Evolutionary conservation across 2,797 vertebrate genomes (phyloP).

Genomic region (Psittacula echo): DNA sequence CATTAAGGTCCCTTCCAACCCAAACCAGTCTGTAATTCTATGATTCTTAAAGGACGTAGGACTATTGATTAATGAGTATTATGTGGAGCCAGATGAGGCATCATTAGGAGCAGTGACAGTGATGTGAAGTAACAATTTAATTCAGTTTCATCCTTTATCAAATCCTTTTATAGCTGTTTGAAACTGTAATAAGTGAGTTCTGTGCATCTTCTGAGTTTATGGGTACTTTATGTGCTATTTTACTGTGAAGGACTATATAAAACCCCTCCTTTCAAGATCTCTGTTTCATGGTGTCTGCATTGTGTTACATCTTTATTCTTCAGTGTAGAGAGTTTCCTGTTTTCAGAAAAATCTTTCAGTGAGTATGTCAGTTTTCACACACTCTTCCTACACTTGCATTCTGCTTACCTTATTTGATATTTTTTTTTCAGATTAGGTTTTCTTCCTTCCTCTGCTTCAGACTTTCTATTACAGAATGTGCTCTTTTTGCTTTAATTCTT

Average conservation of each 20-base stretch:
- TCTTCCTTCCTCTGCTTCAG: background rate
- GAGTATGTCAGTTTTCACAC: background rate
- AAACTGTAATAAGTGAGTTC: background rate
- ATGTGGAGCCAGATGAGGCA: background rate
- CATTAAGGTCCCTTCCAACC: background rate
- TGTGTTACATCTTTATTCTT: background rate
- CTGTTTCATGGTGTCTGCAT: background rate
- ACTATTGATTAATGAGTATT: background rate
- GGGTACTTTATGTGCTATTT: background rate
- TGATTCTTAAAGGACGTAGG: background rate
- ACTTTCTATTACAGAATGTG: background rate
- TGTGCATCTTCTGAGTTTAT: background rate
- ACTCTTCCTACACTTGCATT: background rate
- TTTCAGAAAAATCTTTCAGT: background rate
- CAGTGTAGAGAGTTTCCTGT: background rate
- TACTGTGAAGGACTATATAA: background rate
- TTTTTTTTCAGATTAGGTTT: background rate
- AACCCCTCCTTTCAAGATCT: background rate
- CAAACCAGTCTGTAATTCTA: background rate
- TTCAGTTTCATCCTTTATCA: background rate
- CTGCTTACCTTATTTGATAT: background rate
- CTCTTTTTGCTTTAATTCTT: background rate
- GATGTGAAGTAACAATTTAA: background rate
- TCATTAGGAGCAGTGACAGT: background rate
- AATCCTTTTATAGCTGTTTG: background rate